These are phyloP conservation scores for Chymomyza fuscimana DNA, from an alignment of 2,888 invertebrate genomes.

Conservation along the genomic window DNA sequence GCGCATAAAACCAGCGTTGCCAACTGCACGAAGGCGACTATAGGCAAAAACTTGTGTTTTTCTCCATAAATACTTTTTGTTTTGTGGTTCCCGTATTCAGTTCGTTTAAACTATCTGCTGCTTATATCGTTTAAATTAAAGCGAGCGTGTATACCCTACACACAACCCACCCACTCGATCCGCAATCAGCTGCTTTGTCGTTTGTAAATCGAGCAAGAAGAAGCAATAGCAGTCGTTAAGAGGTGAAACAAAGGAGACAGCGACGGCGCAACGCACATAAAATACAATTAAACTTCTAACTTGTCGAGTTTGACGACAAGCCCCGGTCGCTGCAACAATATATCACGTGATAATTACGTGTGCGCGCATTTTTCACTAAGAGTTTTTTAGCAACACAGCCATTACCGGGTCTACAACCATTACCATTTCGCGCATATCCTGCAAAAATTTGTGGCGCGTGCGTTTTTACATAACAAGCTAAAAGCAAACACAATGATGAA, in stretches of 20 bases:
- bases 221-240: constrained; percentile 36
- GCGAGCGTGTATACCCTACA: neutral
- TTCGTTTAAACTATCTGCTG: constrained; percentile 36
- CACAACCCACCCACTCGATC: neutral
- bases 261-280: constrained; percentile 47
- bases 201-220: constrained; percentile 28
- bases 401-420: neutral
- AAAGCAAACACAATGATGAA: constrained; percentile 57
- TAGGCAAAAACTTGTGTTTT: constrained; percentile 43
- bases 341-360: constrained; percentile 64
- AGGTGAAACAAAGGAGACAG: constrained; percentile 66
- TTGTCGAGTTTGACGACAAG: constrained; percentile 40
- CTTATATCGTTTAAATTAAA: neutral
- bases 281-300: constrained; percentile 49
- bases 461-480: constrained; percentile 54
- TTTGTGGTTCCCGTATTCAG: constrained; percentile 60
- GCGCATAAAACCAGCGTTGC: neutral
- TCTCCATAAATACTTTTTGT: constrained; percentile 57
- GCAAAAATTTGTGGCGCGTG: constrained; percentile 6
- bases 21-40: neutral
- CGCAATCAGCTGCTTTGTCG: constrained; percentile 21
- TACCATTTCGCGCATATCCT: constrained; percentile 17
- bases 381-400: neutral
- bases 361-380: constrained; percentile 6
- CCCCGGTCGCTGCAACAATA: constrained; percentile 25